phyloP scores from a whole-genome alignment of 2,888 invertebrate species.

The Melangyna quadrimaculata region DNA sequence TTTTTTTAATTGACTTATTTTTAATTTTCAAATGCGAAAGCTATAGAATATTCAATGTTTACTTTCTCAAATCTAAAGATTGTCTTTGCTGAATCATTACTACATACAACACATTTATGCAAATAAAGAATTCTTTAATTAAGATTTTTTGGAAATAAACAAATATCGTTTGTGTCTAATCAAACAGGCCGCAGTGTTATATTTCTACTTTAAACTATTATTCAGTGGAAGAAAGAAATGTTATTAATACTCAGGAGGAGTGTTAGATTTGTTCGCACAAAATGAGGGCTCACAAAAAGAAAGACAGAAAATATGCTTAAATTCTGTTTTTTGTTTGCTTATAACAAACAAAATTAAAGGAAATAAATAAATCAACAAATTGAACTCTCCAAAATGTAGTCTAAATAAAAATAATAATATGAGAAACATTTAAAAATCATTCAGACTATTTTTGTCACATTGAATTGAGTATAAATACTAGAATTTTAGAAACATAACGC shows the following conservation, averaged over 20 bases:
- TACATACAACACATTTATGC: not conserved
- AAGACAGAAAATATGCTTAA: conserved; percentile 47
- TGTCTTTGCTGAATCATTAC: not conserved
- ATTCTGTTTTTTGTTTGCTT: conserved; percentile 40
- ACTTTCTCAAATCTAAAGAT: too few relatives aligned
- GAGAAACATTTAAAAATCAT: conserved; percentile 22
- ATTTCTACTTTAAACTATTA: conserved; percentile 2
- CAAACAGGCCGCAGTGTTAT: conserved; percentile 15
- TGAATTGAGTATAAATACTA: conserved; percentile 58
- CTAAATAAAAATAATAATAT: not conserved
- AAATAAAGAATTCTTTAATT: not conserved
- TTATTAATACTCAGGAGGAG: conserved; percentile 27
- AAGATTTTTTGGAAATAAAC: not conserved
- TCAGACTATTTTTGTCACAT: conserved; percentile 59
- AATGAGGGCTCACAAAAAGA: conserved; percentile 62
- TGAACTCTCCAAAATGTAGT: not conserved
- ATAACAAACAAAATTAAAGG: not conserved
- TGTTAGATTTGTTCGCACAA: conserved; percentile 59
- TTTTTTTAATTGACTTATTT: too few relatives aligned
- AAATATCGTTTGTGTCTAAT: not conserved
- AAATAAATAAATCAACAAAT: not conserved
- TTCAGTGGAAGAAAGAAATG: not conserved
- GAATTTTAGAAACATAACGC: conserved; percentile 59
- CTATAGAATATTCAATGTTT: too few relatives aligned
- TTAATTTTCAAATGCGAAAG: too few relatives aligned